phyloP scores from a whole-genome alignment of 2,113 vertebrate genomes.

The Nyctereutes procyonoides region DNA sequence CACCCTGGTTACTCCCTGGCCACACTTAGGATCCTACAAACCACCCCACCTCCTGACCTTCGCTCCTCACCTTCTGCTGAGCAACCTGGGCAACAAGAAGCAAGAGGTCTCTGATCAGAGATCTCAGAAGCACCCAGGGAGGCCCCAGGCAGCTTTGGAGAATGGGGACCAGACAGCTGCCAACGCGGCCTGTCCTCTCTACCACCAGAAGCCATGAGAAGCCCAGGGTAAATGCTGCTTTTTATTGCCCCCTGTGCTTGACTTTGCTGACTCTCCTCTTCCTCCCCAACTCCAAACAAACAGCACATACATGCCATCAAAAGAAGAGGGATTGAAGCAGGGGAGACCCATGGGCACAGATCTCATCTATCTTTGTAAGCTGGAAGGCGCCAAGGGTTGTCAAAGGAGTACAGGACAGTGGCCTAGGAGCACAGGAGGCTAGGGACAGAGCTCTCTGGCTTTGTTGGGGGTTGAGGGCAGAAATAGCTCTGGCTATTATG shows the following conservation, averaged over 20 bases:
- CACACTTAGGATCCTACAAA: background rate
- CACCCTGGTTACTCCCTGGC: conserved; percentile 3
- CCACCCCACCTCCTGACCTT: background rate
- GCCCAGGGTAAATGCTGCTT: background rate
- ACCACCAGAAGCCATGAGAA: background rate
- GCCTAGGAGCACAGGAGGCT: background rate
- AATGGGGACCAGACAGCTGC: background rate
- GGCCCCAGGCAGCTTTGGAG: background rate
- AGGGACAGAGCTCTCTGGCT: background rate
- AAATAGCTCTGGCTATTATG: background rate
- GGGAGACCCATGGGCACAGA: background rate
- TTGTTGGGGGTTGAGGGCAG: background rate
- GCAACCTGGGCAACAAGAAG: conserved; percentile 1
- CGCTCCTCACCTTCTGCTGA: background rate
- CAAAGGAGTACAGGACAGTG: background rate
- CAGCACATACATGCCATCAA: background rate
- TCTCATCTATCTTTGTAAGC: background rate
- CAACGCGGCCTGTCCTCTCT: background rate
- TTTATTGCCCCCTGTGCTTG: background rate
- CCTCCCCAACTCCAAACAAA: background rate
- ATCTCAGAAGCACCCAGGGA: background rate
- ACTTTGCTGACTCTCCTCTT: background rate
- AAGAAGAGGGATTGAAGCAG: conserved; percentile 26
- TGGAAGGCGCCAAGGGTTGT: background rate
- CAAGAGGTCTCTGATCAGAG: background rate